Conservation (phyloP, 2,888 invertebrate genomes). For the Microplitis manilae region DNA sequence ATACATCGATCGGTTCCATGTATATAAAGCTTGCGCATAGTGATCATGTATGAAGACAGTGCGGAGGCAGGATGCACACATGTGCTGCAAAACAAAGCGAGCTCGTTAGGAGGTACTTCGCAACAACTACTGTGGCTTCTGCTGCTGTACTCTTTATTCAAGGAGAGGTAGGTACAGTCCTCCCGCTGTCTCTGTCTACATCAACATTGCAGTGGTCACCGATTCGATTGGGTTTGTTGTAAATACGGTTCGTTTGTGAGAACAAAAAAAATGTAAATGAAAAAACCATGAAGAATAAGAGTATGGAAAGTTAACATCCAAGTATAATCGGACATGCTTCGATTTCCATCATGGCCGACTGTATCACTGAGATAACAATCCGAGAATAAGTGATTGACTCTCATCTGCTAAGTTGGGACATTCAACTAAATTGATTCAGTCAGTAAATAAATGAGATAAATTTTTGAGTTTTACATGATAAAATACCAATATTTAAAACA, state of each 20-base stretch:
- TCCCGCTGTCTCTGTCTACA: conserved; percentile 48
- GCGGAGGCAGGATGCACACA: conserved; percentile 46
- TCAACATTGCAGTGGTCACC: conserved; percentile 31
- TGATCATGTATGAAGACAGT: conserved; percentile 13
- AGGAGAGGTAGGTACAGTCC: conserved; percentile 52
- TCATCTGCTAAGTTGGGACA: background rate
- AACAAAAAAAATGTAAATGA: background rate
- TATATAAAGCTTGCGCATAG: conserved; percentile 25
- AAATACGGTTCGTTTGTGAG: background rate
- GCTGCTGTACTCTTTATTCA: conserved; percentile 21
- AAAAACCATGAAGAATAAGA: conserved; percentile 13
- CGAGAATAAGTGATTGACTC: background rate
- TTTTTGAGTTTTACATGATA: background rate
- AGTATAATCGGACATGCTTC: conserved; percentile 57
- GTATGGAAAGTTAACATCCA: conserved; percentile 49
- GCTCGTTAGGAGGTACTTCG: conserved; percentile 71
- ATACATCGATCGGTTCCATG: background rate
- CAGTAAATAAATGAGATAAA: background rate
- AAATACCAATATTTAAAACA: no score
- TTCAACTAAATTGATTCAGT: background rate
- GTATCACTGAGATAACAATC: conserved; percentile 41
- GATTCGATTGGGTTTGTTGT: conserved; percentile 19
- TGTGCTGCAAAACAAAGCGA: conserved; percentile 70
- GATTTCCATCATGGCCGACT: conserved; percentile 47
- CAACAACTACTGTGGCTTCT: conserved; percentile 60